A percentile compares a stretch with the other conserved stretches of the same genome.
Conservation (phyloP, 2,113 vertebrate species). For the Alaudala cheleensis region DNA sequence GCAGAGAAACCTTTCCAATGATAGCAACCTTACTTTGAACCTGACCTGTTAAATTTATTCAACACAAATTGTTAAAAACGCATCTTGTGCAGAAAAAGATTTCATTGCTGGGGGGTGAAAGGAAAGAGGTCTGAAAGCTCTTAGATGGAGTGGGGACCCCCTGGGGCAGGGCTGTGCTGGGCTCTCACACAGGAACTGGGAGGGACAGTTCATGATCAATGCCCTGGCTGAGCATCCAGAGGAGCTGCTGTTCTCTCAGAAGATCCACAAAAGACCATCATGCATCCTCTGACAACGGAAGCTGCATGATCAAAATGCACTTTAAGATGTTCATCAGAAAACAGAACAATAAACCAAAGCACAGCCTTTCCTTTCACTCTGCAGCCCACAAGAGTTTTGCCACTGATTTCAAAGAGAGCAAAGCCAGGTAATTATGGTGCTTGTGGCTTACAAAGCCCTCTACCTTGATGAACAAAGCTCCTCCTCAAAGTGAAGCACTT, state of each 20-base stretch:
- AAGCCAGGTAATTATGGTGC: neutral
- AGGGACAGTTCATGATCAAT: neutral
- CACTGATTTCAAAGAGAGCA: neutral
- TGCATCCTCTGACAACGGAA: neutral
- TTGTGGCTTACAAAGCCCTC: neutral
- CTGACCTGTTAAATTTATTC: neutral
- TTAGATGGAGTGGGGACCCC: neutral
- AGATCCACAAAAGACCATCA: conserved; percentile 11
- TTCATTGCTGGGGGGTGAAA: neutral
- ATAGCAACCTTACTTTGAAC: neutral
- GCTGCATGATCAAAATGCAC: conserved; percentile 4
- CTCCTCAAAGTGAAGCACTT: neutral
- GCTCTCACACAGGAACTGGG: neutral
- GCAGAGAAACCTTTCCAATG: neutral
- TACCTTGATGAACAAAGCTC: neutral
- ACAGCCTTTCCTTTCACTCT: neutral
- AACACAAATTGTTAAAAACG: neutral
- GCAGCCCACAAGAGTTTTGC: neutral
- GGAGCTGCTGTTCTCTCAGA: conserved; percentile 25
- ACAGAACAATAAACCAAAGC: neutral
- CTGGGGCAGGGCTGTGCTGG: neutral
- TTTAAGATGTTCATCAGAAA: conserved; percentile 47
- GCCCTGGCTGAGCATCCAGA: conserved; percentile 20
- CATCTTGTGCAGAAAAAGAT: neutral
- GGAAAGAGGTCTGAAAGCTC: neutral